Evolutionary conservation across 1,140 invertebrate species (phyloP).

Genomic region (Drosophila littoralis): DNA sequence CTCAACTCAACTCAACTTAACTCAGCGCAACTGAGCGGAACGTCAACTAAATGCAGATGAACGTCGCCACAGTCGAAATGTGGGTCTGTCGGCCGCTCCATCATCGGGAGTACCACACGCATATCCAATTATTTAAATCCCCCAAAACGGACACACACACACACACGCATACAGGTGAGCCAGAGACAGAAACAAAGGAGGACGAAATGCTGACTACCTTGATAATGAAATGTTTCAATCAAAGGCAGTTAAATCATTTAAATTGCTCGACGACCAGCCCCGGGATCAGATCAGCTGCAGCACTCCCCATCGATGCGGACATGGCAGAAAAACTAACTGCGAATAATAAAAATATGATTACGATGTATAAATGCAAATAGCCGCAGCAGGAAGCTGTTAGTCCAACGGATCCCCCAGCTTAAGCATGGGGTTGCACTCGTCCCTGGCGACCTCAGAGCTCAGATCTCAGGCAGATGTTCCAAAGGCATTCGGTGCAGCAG

Average conservation of each 20-base stretch:
- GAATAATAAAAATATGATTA: constrained; percentile 84
- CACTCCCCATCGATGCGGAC: too few relatives aligned
- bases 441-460: constrained; percentile 24
- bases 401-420: not conserved
- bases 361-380: constrained; percentile 80
- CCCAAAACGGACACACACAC: constrained; percentile 22
- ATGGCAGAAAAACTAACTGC: constrained; percentile 66
- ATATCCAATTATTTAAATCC: constrained; percentile 84
- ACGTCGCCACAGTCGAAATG: constrained; percentile 40
- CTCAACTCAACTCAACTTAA: constrained; percentile 6
- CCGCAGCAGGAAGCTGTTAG: constrained; percentile 51
- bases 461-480: constrained; percentile 66
- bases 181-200: not conserved
- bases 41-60: constrained; percentile 70
- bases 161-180: not conserved
- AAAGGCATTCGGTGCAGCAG: too few relatives aligned
- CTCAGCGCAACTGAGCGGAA: constrained; percentile 25
- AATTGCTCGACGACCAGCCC: constrained; percentile 43
- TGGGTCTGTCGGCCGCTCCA: constrained; percentile 13
- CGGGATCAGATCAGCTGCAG: constrained; percentile 1
- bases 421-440: not conserved
- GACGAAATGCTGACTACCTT: constrained; percentile 29
- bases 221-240: constrained; percentile 83
- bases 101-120: constrained; percentile 65
- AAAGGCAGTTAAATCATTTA: constrained; percentile 77